Evolutionary conservation across 1,140 invertebrate genomes (phyloP).

Genomic region (Plectus sambesii): DNA sequence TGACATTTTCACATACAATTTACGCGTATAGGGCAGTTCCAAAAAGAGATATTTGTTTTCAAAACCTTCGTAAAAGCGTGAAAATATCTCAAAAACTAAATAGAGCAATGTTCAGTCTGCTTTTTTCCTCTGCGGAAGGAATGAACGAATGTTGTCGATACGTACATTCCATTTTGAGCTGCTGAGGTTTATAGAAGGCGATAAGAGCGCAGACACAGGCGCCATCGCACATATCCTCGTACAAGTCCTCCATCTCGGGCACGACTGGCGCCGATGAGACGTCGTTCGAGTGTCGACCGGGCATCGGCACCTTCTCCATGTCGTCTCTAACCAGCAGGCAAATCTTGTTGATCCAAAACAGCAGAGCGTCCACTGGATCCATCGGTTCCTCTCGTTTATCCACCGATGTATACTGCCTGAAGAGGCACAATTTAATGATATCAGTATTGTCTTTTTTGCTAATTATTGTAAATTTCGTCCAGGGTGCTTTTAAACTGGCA

Average conservation of each 20-base stretch:
- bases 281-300: slow-evolving; percentile 19
- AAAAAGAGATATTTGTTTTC: too few relatives aligned
- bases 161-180: slow-evolving; percentile 58
- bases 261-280: slow-evolving; percentile 32
- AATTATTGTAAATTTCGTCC: background rate
- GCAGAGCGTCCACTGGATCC: slow-evolving; percentile 69
- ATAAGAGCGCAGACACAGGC: slow-evolving; percentile 74
- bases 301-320: slow-evolving; percentile 30
- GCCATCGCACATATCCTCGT: slow-evolving; percentile 74
- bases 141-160: background rate
- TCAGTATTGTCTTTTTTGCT: slow-evolving; percentile 20
- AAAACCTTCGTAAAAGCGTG: too few relatives aligned
- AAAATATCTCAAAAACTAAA: too few relatives aligned
- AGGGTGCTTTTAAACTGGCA: background rate
- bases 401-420: slow-evolving; percentile 48
- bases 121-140: too few relatives aligned
- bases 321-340: slow-evolving; percentile 43
- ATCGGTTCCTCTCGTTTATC: slow-evolving; percentile 54
- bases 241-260: slow-evolving; percentile 53
- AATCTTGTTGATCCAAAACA: slow-evolving; percentile 50
- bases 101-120: too few relatives aligned
- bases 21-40: slow-evolving; percentile 54
- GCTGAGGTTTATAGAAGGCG: slow-evolving; percentile 82
- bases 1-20: slow-evolving; percentile 46
- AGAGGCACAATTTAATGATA: slow-evolving; percentile 22